Base-by-base conservation (phyloP, 1,140 invertebrate genomes). In the Pseudomyrmex gracilis region DNA sequence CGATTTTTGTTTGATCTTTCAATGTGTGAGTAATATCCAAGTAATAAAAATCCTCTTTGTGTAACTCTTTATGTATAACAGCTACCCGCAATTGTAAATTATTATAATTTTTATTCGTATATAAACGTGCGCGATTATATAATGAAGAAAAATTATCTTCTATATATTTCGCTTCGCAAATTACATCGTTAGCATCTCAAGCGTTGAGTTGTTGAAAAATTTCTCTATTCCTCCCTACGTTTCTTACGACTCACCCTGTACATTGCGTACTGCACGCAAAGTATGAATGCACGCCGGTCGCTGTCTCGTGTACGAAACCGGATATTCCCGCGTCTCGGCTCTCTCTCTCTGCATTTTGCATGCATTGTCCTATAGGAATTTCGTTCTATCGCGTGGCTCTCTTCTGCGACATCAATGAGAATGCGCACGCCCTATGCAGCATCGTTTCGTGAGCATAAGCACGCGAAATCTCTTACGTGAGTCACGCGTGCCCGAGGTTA, bases 291-390 rank as follows among this genome's bases (percentile, higher is more conserved):
- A 91, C 91, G 91, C 89, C 53, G 80, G 74, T 80, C 70, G 84
- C 80, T 63, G 83, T 86, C 74, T 80, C 90, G 83, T 34, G 34
- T 78, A 89, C 86, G 90, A 92, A 92, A 92, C 91, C 91, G 91
- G 91, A 92, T 92, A 92, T 90, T 90, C 90, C 89, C 90, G 91
- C 86, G 86, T 83, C 88, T n/a, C n/a, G n/a, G n/a, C n/a, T n/a
- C n/a, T n/a, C n/a, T n/a, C n/a, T n/a, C n/a, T n/a, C n/a, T n/a
- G 61, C 71, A 73, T 61, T 82, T 73, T 61, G 51, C 74, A 24
- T 55, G 78, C 86, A 80, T 88, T 88, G 87, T 84, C 87, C 77
- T 60, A 49, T 43, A 53, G 68, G 73, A 80, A 86, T 84, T 87
- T 84, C 82, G 73, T 73, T 78, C 73, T 68, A 70, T 66, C 53